Conservation (phyloP, 2,113 vertebrate species). For the Aptenodytes patagonicus region DNA sequence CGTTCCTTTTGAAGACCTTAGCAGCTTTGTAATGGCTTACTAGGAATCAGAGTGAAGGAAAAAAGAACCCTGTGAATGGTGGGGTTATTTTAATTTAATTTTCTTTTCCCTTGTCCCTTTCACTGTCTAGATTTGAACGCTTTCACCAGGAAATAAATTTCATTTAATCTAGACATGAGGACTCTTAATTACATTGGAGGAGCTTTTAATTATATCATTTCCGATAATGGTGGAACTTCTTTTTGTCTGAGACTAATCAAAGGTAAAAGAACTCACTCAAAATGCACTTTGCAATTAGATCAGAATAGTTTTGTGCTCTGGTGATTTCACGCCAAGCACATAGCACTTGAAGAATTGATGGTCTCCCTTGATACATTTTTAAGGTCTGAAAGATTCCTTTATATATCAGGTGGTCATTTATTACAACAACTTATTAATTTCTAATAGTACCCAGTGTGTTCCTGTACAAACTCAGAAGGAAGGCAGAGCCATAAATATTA, state of each 20-base stretch:
- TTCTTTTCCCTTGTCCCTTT: neutral
- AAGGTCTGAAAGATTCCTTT: neutral
- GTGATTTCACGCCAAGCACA: neutral
- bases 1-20: neutral
- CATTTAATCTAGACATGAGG: neutral
- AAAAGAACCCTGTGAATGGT: neutral
- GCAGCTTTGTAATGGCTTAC: neutral
- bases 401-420: neutral
- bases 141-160: conserved; percentile 24
- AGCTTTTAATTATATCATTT: conserved; percentile 29
- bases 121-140: neutral
- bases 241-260: conserved; percentile 27
- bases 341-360: neutral
- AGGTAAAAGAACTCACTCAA: neutral
- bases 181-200: conserved; percentile 36
- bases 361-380: neutral
- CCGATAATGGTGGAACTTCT: neutral
- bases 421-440: neutral
- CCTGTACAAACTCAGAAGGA: neutral
- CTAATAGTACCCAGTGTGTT: neutral
- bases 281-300: neutral
- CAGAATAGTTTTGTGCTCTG: neutral
- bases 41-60: neutral
- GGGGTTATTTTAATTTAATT: neutral
- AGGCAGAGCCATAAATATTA: neutral